A percentile compares a stretch with the other conserved stretches of the same genome.
Conservation (phyloP, 2,113 vertebrate genomes). For the Gymnobelideus leadbeateri region DNA sequence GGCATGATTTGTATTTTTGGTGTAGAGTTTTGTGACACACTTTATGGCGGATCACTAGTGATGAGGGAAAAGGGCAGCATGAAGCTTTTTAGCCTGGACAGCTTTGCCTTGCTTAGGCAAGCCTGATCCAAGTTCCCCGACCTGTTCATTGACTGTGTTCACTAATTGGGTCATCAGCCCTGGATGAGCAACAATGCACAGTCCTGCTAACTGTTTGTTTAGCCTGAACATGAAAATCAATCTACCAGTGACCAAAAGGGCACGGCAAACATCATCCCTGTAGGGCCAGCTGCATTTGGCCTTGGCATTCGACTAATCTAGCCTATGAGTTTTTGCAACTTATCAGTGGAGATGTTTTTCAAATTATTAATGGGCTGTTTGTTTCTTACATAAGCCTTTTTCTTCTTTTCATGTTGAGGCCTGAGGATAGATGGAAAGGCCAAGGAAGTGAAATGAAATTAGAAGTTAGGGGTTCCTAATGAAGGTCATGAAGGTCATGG, state of each 20-base stretch:
- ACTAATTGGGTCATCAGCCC: conserved; percentile 85
- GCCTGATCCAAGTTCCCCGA: conserved; percentile 74
- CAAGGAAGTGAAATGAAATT: conserved; percentile 41
- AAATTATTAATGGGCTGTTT: conserved; percentile 68
- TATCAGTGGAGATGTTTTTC: conserved; percentile 63
- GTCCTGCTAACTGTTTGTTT: conserved; percentile 80
- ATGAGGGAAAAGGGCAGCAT: conserved; percentile 79
- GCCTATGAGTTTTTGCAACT: conserved; percentile 67
- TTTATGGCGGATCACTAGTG: conserved; percentile 77
- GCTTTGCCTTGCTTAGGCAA: conserved; percentile 57
- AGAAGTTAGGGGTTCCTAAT: conserved; percentile 59
- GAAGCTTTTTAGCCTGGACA: conserved; percentile 78
- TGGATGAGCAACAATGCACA: conserved; percentile 68
- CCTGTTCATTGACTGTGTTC: conserved; percentile 84
- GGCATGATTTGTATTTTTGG: conserved; percentile 74
- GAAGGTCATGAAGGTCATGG: conserved; percentile 6
- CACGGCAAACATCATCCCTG: conserved; percentile 77
- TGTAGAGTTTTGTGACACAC: conserved; percentile 61
- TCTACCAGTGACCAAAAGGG: conserved; percentile 82
- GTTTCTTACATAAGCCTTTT: conserved; percentile 47
- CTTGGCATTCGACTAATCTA: conserved; percentile 76
- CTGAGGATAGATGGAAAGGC: conserved; percentile 46
- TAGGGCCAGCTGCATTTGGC: conserved; percentile 74
- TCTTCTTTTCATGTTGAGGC: conserved; percentile 50
- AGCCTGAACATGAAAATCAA: conserved; percentile 86